Evolutionary conservation across 2,113 vertebrate genomes (phyloP).

Genomic region (Podarcis cretensis): DNA sequence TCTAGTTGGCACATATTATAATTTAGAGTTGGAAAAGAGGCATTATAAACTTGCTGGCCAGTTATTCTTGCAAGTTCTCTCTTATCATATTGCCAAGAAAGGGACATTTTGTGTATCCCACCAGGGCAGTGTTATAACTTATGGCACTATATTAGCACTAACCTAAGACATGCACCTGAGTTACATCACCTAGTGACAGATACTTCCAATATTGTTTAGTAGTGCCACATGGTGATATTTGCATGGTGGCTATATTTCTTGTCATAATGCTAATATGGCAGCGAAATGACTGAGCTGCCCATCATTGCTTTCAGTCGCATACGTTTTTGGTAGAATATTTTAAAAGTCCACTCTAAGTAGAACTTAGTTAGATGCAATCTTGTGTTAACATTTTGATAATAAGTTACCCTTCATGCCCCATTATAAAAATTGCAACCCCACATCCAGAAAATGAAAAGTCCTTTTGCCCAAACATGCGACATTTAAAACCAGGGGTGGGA

Average conservation of each 20-base stretch:
- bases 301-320: background rate
- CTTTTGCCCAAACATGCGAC: too few species aligned
- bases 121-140: background rate
- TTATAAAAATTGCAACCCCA: background rate
- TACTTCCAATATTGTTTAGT: background rate
- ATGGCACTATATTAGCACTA: background rate
- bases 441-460: background rate
- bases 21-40: background rate
- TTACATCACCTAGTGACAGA: background rate
- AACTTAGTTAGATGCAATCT: too few species aligned
- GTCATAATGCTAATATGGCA: too few species aligned
- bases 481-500: too few species aligned
- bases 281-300: background rate
- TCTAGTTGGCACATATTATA: conserved; percentile 74
- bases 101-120: background rate
- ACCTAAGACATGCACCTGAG: background rate
- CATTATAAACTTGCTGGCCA: background rate
- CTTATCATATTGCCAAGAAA: background rate
- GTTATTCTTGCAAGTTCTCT: background rate
- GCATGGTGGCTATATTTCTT: background rate
- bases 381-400: background rate
- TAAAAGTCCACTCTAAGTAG: too few species aligned
- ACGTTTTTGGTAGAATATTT: background rate
- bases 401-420: background rate
- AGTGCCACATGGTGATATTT: background rate